Evolutionary conservation across 2,888 invertebrate species (phyloP).

Genomic region (Dynastes tityus): DNA sequence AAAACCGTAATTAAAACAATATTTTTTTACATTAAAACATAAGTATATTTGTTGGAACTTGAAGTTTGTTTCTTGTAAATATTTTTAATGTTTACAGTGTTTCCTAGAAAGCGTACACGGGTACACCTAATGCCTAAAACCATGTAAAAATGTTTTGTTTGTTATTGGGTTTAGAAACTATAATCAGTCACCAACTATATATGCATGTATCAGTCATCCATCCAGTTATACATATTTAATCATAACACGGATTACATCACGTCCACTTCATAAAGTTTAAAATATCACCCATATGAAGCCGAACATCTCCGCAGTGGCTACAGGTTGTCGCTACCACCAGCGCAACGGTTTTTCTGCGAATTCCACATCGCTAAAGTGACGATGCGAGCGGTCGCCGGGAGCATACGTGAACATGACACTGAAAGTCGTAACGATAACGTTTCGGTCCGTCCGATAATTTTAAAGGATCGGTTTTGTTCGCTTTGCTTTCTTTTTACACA

Average conservation of each 20-base stretch:
- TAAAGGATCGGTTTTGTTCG: not conserved
- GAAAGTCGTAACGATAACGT: not conserved
- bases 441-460: constrained; percentile 14
- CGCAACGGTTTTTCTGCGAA: constrained; percentile 22
- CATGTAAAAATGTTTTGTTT: no score
- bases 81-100: no score
- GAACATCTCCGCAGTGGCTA: constrained; percentile 2
- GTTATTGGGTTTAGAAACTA: not conserved
- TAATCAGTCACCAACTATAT: not conserved
- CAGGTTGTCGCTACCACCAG: constrained; percentile 9
- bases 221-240: constrained; percentile 2
- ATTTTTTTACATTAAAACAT: no score
- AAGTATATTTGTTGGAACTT: no score
- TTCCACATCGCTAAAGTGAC: not conserved
- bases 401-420: not conserved
- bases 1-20: no score
- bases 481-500: not conserved
- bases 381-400: constrained; percentile 5
- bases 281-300: not conserved
- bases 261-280: constrained; percentile 3
- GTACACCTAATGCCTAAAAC: no score
- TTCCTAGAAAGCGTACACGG: no score
- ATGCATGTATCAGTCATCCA: not conserved
- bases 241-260: not conserved
- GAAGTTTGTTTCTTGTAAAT: no score